phyloP scores from a whole-genome alignment of 2,888 invertebrate species.

The Lasioglossum figueresi region DNA sequence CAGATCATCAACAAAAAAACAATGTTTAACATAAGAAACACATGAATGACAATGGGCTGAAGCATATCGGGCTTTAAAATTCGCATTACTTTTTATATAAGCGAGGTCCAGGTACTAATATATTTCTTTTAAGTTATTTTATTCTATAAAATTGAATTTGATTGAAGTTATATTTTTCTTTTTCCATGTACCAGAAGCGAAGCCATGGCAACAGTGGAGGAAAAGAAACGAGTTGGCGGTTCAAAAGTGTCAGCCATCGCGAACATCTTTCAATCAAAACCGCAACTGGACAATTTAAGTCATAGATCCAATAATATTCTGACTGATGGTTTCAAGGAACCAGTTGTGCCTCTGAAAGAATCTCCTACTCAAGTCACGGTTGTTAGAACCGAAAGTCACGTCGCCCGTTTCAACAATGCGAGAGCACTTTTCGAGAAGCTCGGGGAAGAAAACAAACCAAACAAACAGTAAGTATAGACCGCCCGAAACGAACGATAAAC shows the following conservation, averaged over 20 bases:
- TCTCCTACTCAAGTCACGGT: constrained; percentile 88
- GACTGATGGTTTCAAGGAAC: constrained; percentile 82
- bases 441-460: constrained; percentile 89
- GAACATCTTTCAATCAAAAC: constrained; percentile 92
- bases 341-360: constrained; percentile 83
- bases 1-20: constrained; percentile 67
- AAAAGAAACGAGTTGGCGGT: constrained; percentile 88
- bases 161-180: background rate
- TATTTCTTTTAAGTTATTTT: background rate
- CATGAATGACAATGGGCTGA: constrained; percentile 80
- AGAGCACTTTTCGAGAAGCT: constrained; percentile 96
- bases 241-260: constrained; percentile 96
- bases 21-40: constrained; percentile 65
- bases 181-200: constrained; percentile 21
- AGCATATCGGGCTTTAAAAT: constrained; percentile 57
- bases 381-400: constrained; percentile 94
- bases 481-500: background rate
- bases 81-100: constrained; percentile 31
- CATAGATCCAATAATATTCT: constrained; percentile 78
- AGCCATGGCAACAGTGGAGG: constrained; percentile 87
- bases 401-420: constrained; percentile 96
- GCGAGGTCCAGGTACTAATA: constrained; percentile 35
- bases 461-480: constrained; percentile 76
- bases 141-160: background rate
- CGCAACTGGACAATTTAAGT: constrained; percentile 79